A percentile compares a stretch with the other conserved stretches of the same genome.
These are phyloP conservation scores for Sepiola atlantica DNA, from an alignment of 2,888 invertebrate genomes.

Conservation along the genomic window DNA sequence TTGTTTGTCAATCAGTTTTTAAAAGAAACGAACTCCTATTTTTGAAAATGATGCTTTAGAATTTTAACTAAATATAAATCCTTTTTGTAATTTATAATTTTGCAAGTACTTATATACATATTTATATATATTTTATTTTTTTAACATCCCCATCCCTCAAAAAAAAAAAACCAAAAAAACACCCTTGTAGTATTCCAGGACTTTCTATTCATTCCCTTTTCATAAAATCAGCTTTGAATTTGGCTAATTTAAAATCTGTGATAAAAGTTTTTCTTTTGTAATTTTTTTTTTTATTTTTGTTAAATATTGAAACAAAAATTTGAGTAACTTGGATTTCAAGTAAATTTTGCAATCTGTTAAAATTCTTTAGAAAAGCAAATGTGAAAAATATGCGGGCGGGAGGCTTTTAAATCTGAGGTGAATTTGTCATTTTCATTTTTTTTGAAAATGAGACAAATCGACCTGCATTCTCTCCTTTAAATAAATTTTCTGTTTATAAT, in stretches of 20 bases:
- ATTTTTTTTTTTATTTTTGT: not conserved
- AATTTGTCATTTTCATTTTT: not conserved
- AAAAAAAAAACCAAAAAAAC: too few species aligned
- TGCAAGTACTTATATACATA: not conserved
- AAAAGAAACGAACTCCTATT: not conserved
- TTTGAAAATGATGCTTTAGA: not conserved
- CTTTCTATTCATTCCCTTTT: constrained; percentile 23
- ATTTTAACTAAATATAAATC: not conserved
- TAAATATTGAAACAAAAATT: not conserved
- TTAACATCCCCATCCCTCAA: too few species aligned
- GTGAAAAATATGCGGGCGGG: not conserved
- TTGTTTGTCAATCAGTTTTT: too few species aligned
- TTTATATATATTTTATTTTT: too few species aligned
- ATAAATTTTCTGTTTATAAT: not conserved
- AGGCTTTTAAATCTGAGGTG: not conserved
- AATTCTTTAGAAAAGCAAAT: not conserved
- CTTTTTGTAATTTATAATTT: not conserved
- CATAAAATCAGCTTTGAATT: not conserved
- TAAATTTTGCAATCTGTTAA: not conserved
- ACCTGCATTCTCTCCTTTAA: not conserved
- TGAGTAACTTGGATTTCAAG: constrained; percentile 10
- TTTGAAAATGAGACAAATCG: too few species aligned
- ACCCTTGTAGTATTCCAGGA: not conserved
- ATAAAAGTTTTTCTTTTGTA: not conserved
- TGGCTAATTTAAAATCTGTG: constrained; percentile 2